These are phyloP conservation scores for Protonibea diacanthus DNA, from an alignment of 2,797 vertebrate species.

Conservation along the genomic window DNA sequence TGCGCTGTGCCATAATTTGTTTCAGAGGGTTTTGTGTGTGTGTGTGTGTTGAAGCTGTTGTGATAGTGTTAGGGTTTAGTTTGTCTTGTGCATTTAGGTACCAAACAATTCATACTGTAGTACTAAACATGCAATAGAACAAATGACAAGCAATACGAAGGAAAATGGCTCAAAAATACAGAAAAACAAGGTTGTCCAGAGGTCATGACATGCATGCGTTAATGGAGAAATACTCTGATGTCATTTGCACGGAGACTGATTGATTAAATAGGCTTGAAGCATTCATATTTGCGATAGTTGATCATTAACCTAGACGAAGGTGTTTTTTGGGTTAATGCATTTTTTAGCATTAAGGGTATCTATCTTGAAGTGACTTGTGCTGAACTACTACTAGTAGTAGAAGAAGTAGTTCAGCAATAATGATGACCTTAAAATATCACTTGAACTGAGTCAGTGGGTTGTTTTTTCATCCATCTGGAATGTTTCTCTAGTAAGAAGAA, in stretches of 20 bases:
- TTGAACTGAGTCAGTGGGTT: background rate
- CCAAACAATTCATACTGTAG: background rate
- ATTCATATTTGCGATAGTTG: background rate
- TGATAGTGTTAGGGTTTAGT: background rate
- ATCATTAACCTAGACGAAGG: background rate
- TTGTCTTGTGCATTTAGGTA: background rate
- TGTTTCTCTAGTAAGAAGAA: background rate
- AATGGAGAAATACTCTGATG: background rate
- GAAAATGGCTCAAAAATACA: constrained; percentile 1
- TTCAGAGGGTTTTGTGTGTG: constrained; percentile 6
- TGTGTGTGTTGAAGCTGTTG: background rate
- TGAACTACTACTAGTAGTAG: background rate
- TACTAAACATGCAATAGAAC: background rate
- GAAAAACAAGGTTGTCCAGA: background rate
- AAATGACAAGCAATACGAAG: background rate
- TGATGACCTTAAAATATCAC: background rate
- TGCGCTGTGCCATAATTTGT: constrained; percentile 1
- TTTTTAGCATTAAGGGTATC: background rate
- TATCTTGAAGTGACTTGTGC: background rate
- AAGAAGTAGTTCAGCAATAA: background rate
- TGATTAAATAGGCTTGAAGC: background rate
- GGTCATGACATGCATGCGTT: background rate
- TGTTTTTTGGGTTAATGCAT: background rate
- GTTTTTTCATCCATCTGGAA: background rate
- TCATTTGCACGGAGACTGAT: background rate